phyloP scores from a whole-genome alignment of 2,113 vertebrate species.

The Jacana jacana region DNA sequence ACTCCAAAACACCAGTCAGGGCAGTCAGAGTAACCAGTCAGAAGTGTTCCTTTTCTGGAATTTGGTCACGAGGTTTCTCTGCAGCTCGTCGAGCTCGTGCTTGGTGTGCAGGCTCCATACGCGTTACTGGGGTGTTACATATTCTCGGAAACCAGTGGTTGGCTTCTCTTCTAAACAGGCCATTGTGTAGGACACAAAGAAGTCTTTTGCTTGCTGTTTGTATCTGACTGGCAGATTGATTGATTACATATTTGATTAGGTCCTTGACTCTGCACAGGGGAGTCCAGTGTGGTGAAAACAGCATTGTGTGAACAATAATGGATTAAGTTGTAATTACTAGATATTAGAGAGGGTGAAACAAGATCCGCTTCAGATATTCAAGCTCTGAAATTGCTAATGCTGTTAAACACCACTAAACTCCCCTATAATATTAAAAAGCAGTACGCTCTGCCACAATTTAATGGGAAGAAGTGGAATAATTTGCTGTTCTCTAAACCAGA shows the following conservation, averaged over 20 bases:
- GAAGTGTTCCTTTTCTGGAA: not conserved
- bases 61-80: not conserved
- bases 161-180: not conserved
- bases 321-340: not conserved
- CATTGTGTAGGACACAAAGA: slow-evolving; percentile 6
- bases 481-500: not conserved
- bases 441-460: not conserved
- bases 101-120: accelerated
- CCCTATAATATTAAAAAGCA: not conserved
- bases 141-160: not conserved
- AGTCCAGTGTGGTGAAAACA: not conserved
- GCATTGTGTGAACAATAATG: accelerated
- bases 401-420: not conserved
- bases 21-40: not conserved
- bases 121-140: not conserved
- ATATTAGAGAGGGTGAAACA: not conserved
- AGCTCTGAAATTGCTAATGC: not conserved
- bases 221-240: not conserved
- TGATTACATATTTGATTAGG: slow-evolving; percentile 1
- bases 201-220: not conserved
- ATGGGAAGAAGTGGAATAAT: not conserved
- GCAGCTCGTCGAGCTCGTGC: not conserved
- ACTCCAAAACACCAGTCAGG: not conserved
- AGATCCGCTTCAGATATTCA: not conserved
- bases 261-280: not conserved